phyloP scores from a whole-genome alignment of 2,797 vertebrate species.

The Chloroceryle inda region DNA sequence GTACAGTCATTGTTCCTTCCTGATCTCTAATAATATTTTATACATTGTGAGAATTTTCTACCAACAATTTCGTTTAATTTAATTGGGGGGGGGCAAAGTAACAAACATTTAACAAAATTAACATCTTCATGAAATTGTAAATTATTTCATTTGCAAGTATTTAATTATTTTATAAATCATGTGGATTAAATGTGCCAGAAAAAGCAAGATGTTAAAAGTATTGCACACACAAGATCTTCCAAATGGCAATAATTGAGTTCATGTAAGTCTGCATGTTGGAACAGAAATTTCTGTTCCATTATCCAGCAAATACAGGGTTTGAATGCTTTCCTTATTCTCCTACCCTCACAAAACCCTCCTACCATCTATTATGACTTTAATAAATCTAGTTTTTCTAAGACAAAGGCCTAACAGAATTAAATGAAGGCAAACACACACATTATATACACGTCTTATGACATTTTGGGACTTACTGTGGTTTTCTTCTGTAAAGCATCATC shows the following conservation, averaged over 20 bases:
- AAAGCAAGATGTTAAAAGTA: not conserved
- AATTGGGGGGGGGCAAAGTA: rapidly evolving
- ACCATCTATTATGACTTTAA: not conserved
- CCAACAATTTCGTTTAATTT: not conserved
- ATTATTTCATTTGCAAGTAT: not conserved
- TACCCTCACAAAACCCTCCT: rapidly evolving
- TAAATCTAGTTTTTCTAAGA: not conserved
- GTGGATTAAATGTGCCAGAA: not conserved
- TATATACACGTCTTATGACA: not conserved
- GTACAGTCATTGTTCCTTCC: not conserved
- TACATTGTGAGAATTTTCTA: not conserved
- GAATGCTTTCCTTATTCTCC: not conserved
- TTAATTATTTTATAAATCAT: not conserved
- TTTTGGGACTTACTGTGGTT: not conserved
- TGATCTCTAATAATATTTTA: not conserved
- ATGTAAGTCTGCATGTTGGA: not conserved
- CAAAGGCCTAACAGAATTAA: not conserved
- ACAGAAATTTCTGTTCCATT: not conserved
- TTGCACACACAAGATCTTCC: not conserved
- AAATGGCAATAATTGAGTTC: not conserved
- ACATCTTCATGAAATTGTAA: not conserved
- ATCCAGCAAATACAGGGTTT: not conserved
- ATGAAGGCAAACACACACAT: not conserved
- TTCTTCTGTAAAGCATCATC: not conserved
- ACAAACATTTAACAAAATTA: not conserved